These are phyloP conservation scores for Lycaena phlaeas DNA, from an alignment of 2,888 invertebrate species.

Conservation along the genomic window DNA sequence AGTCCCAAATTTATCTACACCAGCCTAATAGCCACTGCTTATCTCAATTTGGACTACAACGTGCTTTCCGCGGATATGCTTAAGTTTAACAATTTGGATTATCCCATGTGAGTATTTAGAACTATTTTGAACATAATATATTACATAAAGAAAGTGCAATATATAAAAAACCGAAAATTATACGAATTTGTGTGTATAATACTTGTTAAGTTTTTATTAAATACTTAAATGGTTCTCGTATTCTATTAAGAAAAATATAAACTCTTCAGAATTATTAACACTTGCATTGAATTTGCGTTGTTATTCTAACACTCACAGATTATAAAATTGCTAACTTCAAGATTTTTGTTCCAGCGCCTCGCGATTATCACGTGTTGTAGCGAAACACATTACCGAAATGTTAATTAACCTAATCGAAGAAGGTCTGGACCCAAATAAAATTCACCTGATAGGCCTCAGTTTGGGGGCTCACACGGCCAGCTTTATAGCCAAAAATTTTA, in stretches of 20 bases:
- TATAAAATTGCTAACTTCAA: too few relatives aligned
- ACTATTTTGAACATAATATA: background rate
- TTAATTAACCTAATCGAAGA: slow-evolving; percentile 30
- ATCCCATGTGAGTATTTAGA: slow-evolving; percentile 34
- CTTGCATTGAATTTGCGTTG: too few relatives aligned
- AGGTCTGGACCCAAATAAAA: slow-evolving; percentile 40
- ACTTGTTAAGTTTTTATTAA: too few relatives aligned
- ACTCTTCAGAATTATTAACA: too few relatives aligned
- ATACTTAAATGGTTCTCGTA: too few relatives aligned
- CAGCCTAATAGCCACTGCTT: slow-evolving; percentile 23
- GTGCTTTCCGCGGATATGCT: slow-evolving; percentile 17
- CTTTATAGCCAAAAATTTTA: slow-evolving; percentile 44
- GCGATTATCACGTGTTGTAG: slow-evolving; percentile 35
- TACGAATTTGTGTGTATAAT: too few relatives aligned
- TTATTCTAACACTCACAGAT: too few relatives aligned
- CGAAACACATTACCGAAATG: slow-evolving; percentile 42
- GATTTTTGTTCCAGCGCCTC: slow-evolving; percentile 35
- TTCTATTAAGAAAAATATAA: too few relatives aligned
- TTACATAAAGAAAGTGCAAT: too few relatives aligned
- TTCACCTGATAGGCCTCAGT: slow-evolving; percentile 44
- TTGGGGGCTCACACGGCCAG: slow-evolving; percentile 47
- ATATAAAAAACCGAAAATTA: too few relatives aligned
- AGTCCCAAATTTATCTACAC: slow-evolving; percentile 32
- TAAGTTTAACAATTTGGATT: slow-evolving; percentile 31
- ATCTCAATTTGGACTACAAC: slow-evolving; percentile 34